Evolutionary conservation across 1,140 invertebrate species (phyloP).

Genomic region (Magallana ariakensis): DNA sequence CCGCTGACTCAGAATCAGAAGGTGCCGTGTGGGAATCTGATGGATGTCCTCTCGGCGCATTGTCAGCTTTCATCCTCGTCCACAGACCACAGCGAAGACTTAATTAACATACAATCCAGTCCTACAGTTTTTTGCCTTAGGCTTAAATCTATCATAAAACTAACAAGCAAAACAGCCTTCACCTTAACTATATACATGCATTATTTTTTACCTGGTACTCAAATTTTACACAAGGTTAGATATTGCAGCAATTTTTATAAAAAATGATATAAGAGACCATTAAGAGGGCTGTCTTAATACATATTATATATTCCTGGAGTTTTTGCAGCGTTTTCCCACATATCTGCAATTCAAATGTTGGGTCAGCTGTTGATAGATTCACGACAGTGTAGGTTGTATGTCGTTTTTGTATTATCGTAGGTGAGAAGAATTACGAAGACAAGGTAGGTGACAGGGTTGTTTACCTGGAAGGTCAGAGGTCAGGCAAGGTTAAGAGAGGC

Average conservation of each 20-base stretch:
- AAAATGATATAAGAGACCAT: too few relatives aligned
- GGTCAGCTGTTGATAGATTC: slow-evolving; percentile 11
- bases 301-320: too few relatives aligned
- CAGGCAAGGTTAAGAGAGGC: not conserved
- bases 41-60: not conserved
- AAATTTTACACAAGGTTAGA: too few relatives aligned
- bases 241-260: too few relatives aligned
- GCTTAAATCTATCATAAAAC: not conserved
- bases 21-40: not conserved
- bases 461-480: slow-evolving; percentile 14
- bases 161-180: not conserved
- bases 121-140: too few relatives aligned
- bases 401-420: not conserved
- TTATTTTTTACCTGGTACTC: too few relatives aligned
- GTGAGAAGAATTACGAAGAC: not conserved
- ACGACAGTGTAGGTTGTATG: slow-evolving; percentile 13
- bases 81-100: too few relatives aligned
- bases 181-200: not conserved
- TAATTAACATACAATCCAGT: too few relatives aligned
- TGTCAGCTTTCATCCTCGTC: not conserved
- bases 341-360: slow-evolving; percentile 14
- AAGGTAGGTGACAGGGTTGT: not conserved
- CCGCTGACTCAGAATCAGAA: not conserved
- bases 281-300: too few relatives aligned
- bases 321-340: not conserved